Evolutionary conservation across 1,140 invertebrate genomes (phyloP).

Genomic region (Drosophila varians): DNA sequence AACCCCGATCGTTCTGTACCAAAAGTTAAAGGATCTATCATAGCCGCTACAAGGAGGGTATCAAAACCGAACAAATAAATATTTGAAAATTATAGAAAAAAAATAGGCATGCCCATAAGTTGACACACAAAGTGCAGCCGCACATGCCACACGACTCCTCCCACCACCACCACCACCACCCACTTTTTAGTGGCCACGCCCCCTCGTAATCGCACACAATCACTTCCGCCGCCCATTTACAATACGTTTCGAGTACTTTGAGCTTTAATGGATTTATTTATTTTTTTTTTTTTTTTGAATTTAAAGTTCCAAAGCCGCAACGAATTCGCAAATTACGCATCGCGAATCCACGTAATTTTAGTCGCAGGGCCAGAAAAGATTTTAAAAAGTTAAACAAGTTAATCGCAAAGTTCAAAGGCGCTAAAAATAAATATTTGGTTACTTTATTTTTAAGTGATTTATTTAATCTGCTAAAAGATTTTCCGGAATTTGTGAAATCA

Average conservation of each 20-base stretch:
- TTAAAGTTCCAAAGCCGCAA: neutral
- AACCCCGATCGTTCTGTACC: too few species aligned
- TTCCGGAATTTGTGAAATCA: too few species aligned
- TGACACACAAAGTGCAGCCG: conserved; percentile 66
- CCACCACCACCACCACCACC: neutral
- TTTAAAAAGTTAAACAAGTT: neutral
- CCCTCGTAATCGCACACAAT: neutral
- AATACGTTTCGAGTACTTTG: neutral
- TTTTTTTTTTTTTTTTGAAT: neutral
- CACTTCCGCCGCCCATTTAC: conserved; percentile 13
- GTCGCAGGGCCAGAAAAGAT: neutral
- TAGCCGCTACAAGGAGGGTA: neutral
- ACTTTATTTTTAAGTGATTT: neutral
- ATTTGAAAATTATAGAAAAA: conserved; percentile 4
- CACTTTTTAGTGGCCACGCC: neutral
- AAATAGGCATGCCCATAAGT: conserved; percentile 53
- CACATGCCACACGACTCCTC: conserved; percentile 10
- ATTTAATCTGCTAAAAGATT: too few species aligned
- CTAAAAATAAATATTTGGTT: neutral
- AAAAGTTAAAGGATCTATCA: too few species aligned
- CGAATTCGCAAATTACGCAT: conserved; percentile 3
- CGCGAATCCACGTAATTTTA: neutral
- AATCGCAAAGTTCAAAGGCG: neutral
- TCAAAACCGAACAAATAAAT: neutral
- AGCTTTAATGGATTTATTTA: neutral